A percentile compares a stretch with the other conserved stretches of the same genome.
Conservation (phyloP, 2,888 invertebrate genomes). For the Graphium colonna region DNA sequence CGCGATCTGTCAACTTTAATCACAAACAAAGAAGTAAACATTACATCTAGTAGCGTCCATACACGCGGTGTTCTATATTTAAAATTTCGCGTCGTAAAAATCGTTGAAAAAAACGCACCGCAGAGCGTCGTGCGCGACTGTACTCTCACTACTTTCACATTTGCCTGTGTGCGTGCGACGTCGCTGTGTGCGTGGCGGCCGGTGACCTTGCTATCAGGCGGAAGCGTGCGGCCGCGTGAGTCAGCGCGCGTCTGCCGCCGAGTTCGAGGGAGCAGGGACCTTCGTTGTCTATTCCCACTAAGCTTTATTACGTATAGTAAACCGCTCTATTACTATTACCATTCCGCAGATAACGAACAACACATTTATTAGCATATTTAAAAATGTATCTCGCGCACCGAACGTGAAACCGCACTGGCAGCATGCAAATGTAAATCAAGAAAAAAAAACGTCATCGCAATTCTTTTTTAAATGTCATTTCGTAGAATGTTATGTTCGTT, state of each 20-base stretch:
- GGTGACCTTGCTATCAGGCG: constrained; percentile 80
- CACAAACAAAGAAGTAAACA: too few relatives aligned
- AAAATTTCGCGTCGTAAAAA: neutral
- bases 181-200: constrained; percentile 60
- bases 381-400: neutral
- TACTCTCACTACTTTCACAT: constrained; percentile 76
- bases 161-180: constrained; percentile 33
- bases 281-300: constrained; percentile 42
- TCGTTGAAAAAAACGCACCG: neutral
- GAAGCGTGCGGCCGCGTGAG: constrained; percentile 72
- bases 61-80: neutral
- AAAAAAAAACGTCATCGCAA: too few relatives aligned
- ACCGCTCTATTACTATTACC: neutral
- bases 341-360: too few relatives aligned
- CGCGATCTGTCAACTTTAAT: too few relatives aligned
- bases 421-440: too few relatives aligned
- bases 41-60: too few relatives aligned
- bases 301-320: constrained; percentile 25
- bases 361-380: neutral
- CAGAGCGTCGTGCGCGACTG: constrained; percentile 43
- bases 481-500: neutral
- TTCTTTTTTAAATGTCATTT: too few relatives aligned
- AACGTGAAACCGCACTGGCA: too few relatives aligned
- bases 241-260: constrained; percentile 68
- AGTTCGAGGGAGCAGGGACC: constrained; percentile 62